Evolutionary conservation across 2,888 invertebrate species (phyloP), one percentile per base, ranked within the genome.

Genomic region (Phyto melanocephala): DNA sequence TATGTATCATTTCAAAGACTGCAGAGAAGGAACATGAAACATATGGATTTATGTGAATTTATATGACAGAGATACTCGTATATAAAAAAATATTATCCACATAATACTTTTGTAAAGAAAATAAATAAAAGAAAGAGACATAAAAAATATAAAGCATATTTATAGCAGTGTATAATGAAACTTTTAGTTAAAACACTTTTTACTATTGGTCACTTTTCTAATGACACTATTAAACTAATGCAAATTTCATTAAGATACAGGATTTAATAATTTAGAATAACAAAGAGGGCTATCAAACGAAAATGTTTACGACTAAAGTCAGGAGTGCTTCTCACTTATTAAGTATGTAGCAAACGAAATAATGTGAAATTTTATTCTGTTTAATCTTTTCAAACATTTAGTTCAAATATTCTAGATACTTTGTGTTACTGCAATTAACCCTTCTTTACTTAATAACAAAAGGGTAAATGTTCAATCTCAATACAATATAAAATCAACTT

Each of bases 41-140:
- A 63, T 62, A 47, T 37, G 77, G 76, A 81, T 68, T 81, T 72
- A 72, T 72, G 40, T 60, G 77, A 81, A 81, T 81, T 77, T 77
- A 77, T 81, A 77, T 68, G 72, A 72, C 68, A 77, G 68, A 62
- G 76, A 77, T 62, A 24, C 22, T 68, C 47, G 42, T 68, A 56
- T 62, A 76, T 67, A 71, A 80, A 47, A 76, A 81, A 60, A 54
- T n/a, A n/a, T 47, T 67, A 81, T 76, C 67, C 60, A 20, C 42
- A 76, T 76, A 81, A 81, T 81, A 72, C 65, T 76, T 71, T 60
- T 45, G 28, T 54, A 74, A 35, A 40, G 13, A 20, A 56, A 35
- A 56, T 35, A 63, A 13, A 63, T 22, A 54, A 54, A 28, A 28
- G 28, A 28, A 5, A 28, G 6, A 3, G 3, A 5, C 28, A 5